Base-by-base conservation (phyloP, 1,140 invertebrate species). In the Cydia pomonella region DNA sequence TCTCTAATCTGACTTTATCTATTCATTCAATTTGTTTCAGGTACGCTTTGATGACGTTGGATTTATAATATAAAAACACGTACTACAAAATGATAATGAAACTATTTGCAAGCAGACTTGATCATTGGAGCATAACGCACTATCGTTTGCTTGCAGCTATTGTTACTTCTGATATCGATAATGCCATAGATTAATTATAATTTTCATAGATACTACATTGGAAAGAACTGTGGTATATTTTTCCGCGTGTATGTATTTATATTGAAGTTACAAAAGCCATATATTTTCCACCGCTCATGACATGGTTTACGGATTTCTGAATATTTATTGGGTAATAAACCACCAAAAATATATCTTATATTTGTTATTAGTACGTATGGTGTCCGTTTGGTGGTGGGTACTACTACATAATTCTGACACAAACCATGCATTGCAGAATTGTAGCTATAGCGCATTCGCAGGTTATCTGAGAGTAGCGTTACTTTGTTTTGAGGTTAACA, bases 401-500 rank as follows among this genome's bases (percentile, higher is more conserved):
- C n/a, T n/a, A n/a, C n/a, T n/a, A n/a, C n/a, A n/a, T 1, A 41
- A 59, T 23, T 59, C 6, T 59, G 18, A 23, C 21, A 59, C 18
- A 50, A 50, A 50, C n/a, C 4, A 50, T 59, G 53, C 53, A 59
- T 23, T 3, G 7, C 2, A 53, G 16, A 3, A 6, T 50, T 53
- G 5, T 53, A 18, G 16, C 47, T 53, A 5, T 13, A 47, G 47
- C 41, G 21, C 21, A 23, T 59, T 59, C 53, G 21, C 53, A 23
- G 21, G 18, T 23, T 23, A 59, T 59, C 53, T 59, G 21, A 59
- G 21, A 50, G 53, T 59, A 69, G 29, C 64, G 29, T 33, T 69
- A 33, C 29, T 33, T 1, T 69, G 64, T 69, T 69, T 69, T 69
- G 64, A 33, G 64, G 64, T 69, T 69, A 69, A 69, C 64, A 38